Conservation (phyloP, 1,140 invertebrate genomes). For the Aphelenchoides besseyi region DNA sequence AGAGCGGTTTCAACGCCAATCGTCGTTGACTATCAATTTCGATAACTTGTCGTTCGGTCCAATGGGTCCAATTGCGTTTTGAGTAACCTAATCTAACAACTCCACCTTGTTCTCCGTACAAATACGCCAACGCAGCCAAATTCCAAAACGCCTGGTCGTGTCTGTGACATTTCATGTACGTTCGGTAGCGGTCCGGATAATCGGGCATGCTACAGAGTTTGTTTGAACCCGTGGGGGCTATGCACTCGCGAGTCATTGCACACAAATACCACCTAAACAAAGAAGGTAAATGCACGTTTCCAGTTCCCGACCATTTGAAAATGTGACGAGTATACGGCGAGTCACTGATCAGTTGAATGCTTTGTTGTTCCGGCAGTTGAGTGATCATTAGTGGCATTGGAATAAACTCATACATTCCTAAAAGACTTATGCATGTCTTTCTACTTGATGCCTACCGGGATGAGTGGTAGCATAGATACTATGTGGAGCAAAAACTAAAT, state of each 20-base stretch:
- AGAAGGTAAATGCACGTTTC: neutral
- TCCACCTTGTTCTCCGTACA: slow-evolving; percentile 1
- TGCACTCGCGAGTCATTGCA: slow-evolving; percentile 4
- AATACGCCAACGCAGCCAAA: neutral
- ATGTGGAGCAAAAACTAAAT: neutral
- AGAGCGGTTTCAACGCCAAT: too few relatives aligned
- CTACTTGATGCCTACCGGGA: neutral
- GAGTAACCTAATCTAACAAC: neutral
- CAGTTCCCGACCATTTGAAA: neutral
- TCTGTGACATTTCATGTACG: slow-evolving; percentile 13
- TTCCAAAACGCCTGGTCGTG: neutral
- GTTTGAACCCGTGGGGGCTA: neutral
- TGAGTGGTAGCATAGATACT: neutral
- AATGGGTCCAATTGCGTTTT: neutral
- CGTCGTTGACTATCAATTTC: neutral
- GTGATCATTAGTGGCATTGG: neutral
- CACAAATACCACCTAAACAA: slow-evolving; percentile 9
- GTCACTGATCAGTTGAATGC: neutral
- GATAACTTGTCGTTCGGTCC: neutral
- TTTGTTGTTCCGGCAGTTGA: neutral
- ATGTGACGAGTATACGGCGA: slow-evolving; percentile 4
- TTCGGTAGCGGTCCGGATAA: neutral
- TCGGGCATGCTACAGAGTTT: neutral
- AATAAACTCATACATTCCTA: slow-evolving; percentile 1
- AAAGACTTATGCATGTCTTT: neutral